Percentiles rank a stretch among this genome's conserved stretches.
These are phyloP conservation scores for Ctenomys sociabilis DNA, from an alignment of 2,113 vertebrate genomes.

Conservation along the genomic window DNA sequence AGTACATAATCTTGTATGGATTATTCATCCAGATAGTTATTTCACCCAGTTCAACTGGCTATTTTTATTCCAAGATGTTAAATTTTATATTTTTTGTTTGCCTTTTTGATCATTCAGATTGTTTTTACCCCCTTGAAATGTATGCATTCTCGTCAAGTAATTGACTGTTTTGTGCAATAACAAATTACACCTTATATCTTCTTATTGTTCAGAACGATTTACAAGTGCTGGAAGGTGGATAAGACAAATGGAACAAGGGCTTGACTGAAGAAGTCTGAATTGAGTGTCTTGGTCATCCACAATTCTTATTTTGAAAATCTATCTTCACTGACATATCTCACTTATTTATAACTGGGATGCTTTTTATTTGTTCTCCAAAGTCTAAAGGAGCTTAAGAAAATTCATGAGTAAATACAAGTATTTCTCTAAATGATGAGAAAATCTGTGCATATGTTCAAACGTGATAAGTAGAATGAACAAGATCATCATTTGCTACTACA, in stretches of 20 bases:
- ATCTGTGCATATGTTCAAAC: background rate
- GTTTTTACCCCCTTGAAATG: background rate
- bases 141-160: background rate
- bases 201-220: background rate
- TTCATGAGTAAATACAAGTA: background rate
- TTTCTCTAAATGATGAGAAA: background rate
- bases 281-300: background rate
- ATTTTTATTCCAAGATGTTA: background rate
- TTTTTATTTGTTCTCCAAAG: background rate
- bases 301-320: slow-evolving; percentile 14
- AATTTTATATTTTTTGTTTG: background rate
- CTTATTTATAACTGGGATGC: background rate
- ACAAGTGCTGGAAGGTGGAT: background rate
- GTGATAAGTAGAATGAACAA: background rate
- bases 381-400: background rate
- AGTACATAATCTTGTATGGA: background rate
- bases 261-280: background rate
- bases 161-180: background rate
- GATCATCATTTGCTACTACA: background rate
- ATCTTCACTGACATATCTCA: background rate
- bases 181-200: background rate
- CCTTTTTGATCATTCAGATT: background rate
- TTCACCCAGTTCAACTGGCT: background rate
- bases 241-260: background rate
- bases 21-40: background rate